These are phyloP conservation scores for Anagyrus pseudococci DNA, from an alignment of 2,888 invertebrate species.

Conservation along the genomic window DNA sequence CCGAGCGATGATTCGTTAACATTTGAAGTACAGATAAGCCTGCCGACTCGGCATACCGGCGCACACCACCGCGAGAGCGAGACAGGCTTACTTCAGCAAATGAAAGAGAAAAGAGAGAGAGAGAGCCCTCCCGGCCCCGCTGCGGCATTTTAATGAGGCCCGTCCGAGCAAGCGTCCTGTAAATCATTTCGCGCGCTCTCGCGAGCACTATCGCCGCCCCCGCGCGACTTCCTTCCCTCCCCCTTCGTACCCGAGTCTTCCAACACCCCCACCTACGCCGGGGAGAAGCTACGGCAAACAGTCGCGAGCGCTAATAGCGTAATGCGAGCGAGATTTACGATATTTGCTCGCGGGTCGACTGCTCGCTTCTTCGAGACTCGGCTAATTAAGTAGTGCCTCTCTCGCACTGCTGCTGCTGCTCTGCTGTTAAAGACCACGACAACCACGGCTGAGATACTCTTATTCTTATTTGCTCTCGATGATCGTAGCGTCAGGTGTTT, in stretches of 20 bases:
- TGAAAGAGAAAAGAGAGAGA: conserved; percentile 23
- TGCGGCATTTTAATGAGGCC: conserved; percentile 59
- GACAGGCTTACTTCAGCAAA: no score
- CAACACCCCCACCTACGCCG: no score
- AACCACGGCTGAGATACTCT: no score
- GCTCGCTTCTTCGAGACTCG: background rate
- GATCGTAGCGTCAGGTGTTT: no score
- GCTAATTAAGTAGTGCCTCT: conserved; percentile 24
- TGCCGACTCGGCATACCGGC: background rate
- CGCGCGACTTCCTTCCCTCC: conserved; percentile 8
- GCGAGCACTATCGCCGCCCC: background rate
- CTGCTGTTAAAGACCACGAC: no score
- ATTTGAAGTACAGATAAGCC: conserved; percentile 8
- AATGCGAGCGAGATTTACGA: conserved; percentile 23
- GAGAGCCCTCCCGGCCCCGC: conserved; percentile 40
- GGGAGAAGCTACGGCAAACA: background rate
- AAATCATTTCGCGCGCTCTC: conserved; percentile 53
- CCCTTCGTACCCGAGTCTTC: background rate
- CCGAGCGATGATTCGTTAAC: conserved; percentile 23
- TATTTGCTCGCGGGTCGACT: conserved; percentile 13
- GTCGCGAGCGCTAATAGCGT: conserved; percentile 7
- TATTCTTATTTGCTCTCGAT: no score
- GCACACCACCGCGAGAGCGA: no score
- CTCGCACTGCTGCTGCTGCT: no score
- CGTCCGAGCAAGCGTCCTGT: conserved; percentile 59